Evolutionary conservation across 1,140 invertebrate species (phyloP), one percentile per base, ranked within the genome.

Genomic region (Ceratina calcarata): DNA sequence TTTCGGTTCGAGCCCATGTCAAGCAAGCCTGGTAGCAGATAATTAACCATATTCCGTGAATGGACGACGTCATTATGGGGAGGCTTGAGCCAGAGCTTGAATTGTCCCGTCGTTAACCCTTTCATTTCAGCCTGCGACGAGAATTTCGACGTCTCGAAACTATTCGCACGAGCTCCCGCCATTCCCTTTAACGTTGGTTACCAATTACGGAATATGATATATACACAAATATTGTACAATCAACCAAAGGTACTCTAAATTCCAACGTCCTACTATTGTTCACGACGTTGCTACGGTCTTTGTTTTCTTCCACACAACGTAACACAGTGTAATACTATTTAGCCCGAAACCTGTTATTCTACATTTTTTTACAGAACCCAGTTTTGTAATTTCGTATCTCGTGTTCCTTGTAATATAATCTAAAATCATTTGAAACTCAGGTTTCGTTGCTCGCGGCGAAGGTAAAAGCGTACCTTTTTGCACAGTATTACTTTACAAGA

Each of bases 31-130:
- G 45, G 67, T 2, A 55, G 20, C 67, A 51, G 68, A 70, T 81
- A 81, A 81, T 81, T 78, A 81, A 81, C 75, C 66, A 69, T 68
- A 64, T 74, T 74, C 71, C 78, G 16, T 15, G 32, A 45, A 15
- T 62, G 53, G 62, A 80, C 71, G 71, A 64, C 51, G 65, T 81
- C 79, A 49, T 81, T 77, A 77, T 57, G 57, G 66, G 65, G 24
- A 64, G 20, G 65, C 13, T 73, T 55, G 60, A 65, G 65, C 16
- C 68, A 53, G 49, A 12, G 76, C 76, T 53, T 55, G 62, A 64
- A 81, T 81, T 77, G 72, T 81, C 68, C 79, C 49, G 65, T 77
- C 79, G 72, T 81, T 81, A 80, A 80, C 65, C 65, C 72, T 64
- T 76, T 75, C 69, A 79, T 61, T 78, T 78, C 58, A 45, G 22